Evolutionary conservation across 2,797 vertebrate genomes (phyloP).

Genomic region (Hippoglossus hippoglossus): DNA sequence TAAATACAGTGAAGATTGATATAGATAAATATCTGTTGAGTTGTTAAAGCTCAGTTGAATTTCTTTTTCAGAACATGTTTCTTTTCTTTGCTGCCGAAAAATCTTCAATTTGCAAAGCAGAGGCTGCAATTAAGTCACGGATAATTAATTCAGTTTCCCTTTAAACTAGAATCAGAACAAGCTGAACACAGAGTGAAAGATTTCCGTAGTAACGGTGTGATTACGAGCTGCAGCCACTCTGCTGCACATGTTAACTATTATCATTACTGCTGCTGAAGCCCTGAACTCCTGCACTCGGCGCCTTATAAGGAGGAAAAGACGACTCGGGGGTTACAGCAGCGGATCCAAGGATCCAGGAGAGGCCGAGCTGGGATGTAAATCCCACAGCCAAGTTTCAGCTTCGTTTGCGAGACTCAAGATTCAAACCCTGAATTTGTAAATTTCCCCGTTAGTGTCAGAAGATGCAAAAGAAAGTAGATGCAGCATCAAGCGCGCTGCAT

Average conservation of each 20-base stretch:
- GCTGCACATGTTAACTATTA: constrained; percentile 72
- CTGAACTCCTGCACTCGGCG: constrained; percentile 57
- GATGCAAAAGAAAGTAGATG: background rate
- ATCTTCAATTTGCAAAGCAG: constrained; percentile 7
- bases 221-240: constrained; percentile 41
- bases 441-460: background rate
- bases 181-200: constrained; percentile 30
- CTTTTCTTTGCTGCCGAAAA: constrained; percentile 9
- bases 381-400: background rate
- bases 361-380: constrained; percentile 1
- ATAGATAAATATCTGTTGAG: background rate
- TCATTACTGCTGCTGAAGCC: constrained; percentile 48
- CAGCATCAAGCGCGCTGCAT: no score
- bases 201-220: constrained; percentile 30
- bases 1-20: no score
- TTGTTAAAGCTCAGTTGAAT: background rate
- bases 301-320: constrained; percentile 70
- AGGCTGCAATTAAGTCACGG: background rate
- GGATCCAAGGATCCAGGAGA: constrained; percentile 14
- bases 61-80: background rate
- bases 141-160: constrained; percentile 13
- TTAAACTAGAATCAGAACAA: constrained; percentile 25
- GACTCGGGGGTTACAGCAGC: constrained; percentile 25
- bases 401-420: no score
- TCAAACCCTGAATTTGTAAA: no score